These are phyloP conservation scores for Cantharis flavilabris DNA, from an alignment of 2,888 invertebrate genomes.

Conservation along the genomic window DNA sequence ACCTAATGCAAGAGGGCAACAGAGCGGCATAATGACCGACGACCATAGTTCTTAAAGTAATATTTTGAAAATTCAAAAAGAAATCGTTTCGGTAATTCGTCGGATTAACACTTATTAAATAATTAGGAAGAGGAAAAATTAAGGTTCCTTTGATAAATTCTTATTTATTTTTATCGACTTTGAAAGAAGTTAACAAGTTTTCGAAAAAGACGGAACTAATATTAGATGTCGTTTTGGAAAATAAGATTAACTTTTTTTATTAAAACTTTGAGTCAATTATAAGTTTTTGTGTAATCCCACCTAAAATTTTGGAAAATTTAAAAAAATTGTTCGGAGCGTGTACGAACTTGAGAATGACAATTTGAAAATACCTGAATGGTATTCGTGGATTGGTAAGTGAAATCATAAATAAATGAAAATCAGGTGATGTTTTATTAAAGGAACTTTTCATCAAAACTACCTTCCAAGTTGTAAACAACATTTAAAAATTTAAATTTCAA, in stretches of 20 bases:
- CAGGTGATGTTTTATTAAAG: conserved; percentile 27
- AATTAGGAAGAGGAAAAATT: neutral
- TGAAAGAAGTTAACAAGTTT: neutral
- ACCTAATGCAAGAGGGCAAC: neutral
- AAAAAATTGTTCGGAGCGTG: neutral
- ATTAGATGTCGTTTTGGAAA: neutral
- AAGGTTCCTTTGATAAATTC: neutral
- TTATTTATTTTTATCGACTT: neutral
- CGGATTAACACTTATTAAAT: neutral
- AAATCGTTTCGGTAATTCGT: neutral
- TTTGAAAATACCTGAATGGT: neutral
- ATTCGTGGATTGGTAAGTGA: neutral
- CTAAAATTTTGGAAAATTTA: neutral
- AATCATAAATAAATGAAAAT: conserved; percentile 13
- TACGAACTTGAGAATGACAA: neutral
- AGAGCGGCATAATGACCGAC: neutral
- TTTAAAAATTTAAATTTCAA: conserved; percentile 28
- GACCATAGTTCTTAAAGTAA: no score
- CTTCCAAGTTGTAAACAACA: conserved; percentile 33
- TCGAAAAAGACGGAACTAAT: neutral
- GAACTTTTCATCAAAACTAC: conserved; percentile 24
- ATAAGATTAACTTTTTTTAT: neutral
- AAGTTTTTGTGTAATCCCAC: neutral
- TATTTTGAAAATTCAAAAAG: no score
- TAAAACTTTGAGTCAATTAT: neutral